phyloP scores from a whole-genome alignment of 1,140 invertebrate genomes.

The Leptoteleia sp. region DNA sequence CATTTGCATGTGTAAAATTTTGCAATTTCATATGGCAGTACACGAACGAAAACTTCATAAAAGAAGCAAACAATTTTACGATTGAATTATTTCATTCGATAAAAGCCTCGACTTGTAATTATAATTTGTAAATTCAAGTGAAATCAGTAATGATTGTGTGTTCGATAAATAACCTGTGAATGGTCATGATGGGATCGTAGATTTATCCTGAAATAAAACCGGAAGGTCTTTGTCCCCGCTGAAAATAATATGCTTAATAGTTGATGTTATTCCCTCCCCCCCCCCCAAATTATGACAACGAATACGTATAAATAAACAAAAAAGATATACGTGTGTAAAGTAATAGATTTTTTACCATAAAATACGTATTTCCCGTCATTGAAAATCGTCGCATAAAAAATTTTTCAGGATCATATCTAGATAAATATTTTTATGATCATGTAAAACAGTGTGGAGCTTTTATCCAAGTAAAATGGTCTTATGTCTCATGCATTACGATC shows the following conservation, averaged over 20 bases:
- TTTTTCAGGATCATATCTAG: conserved; percentile 16
- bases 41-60: not conserved
- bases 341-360: conserved; percentile 21
- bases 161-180: conserved; percentile 12
- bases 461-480: conserved; percentile 3
- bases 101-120: not conserved
- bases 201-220: conserved; percentile 12
- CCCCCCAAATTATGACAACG: conserved; percentile 20
- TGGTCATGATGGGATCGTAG: conserved; percentile 28
- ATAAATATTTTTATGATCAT: conserved; percentile 27
- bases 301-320: conserved; percentile 12
- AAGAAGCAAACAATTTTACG: not conserved
- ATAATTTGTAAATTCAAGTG: conserved; percentile 15
- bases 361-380: not conserved
- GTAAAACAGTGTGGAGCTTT: conserved; percentile 3
- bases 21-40: conserved; percentile 29
- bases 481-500: conserved; percentile 1
- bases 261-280: conserved; percentile 4
- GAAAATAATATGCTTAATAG: conserved; percentile 32
- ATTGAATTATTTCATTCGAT: not conserved
- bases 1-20: not conserved
- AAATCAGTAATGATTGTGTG: not conserved
- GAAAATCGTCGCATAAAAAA: conserved; percentile 6
- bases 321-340: conserved; percentile 11
- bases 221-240: conserved; percentile 9